Evolutionary conservation across 2,113 vertebrate species (phyloP).

Genomic region (Nannospalax galili): DNA sequence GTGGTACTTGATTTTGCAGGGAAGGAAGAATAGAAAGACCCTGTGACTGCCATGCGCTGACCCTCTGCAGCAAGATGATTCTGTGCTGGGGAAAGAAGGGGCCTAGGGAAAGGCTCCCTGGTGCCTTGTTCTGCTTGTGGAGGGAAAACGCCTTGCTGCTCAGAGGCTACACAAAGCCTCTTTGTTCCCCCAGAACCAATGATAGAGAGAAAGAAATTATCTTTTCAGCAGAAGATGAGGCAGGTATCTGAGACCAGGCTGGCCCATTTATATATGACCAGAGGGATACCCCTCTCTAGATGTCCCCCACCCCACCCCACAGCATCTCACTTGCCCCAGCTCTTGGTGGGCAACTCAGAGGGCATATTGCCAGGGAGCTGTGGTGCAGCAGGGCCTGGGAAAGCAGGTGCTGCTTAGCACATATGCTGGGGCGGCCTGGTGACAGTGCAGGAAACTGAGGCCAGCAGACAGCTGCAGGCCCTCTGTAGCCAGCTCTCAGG

Average conservation of each 20-base stretch:
- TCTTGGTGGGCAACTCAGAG: neutral
- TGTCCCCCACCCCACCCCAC: neutral
- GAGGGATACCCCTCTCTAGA: neutral
- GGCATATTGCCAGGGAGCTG: neutral
- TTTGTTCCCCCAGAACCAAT: conserved; percentile 63
- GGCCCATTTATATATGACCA: neutral
- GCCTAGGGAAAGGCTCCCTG: neutral
- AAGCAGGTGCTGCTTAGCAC: neutral
- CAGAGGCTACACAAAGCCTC: conserved; percentile 62
- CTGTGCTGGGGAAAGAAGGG: neutral
- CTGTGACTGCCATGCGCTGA: neutral
- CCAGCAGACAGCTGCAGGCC: rapidly evolving
- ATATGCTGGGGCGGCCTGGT: neutral
- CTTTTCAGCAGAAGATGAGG: conserved; percentile 72
- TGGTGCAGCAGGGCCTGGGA: neutral
- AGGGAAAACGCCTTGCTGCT: neutral
- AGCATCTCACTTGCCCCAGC: neutral
- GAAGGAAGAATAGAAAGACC: neutral
- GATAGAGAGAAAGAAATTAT: conserved; percentile 65
- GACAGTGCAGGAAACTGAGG: neutral
- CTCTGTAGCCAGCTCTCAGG: neutral
- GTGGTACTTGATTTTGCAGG: neutral
- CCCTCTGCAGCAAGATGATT: neutral
- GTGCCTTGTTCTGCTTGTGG: neutral
- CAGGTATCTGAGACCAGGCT: neutral